Evolutionary conservation across 2,797 vertebrate genomes (phyloP), one percentile per base, ranked within the genome.

Genomic region (Somateria mollissima): DNA sequence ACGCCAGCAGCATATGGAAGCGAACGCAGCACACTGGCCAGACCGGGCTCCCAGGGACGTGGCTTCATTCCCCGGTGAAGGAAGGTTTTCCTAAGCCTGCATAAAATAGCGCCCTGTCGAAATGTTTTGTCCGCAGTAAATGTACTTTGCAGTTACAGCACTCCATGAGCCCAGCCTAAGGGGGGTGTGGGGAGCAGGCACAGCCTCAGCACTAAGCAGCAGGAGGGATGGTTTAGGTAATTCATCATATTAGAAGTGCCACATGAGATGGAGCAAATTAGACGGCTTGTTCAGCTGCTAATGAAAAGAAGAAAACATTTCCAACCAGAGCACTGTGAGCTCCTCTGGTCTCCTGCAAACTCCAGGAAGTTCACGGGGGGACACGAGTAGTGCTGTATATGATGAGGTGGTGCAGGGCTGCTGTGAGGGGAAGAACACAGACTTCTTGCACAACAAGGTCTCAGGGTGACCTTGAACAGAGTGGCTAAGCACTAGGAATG

Each of bases 301-400:
- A 3, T 67, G 84, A 64, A 87, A 81, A 78, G 36, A 18, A 87
- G 34, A 91, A 94, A n/a, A 6, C 8, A 17, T 34, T 96, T 80
- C 34, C 56, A 92, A 86, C 69, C n/a, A 65, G 66, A 83, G 54
- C 20, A 37, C 30, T 4, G 2, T 45, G 87, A 86, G 87, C 4
- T 1, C 22, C 75, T 81, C 27, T 25, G 7, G 19, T 51, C 70
- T 78, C 65, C 78, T 61, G 41, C 70, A 90, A 86, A 24, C 18
- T 91, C n/a, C 28, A 41, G 62, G 49, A 79, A 49, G 65, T 49
- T 76, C 10, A 5, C 4, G 2, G 41, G 54, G 28, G 24, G 30
- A 43, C 0, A 0, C 17, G 61, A 76, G 47, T 62, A 25, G 25
- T 51, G 4, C 32, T 56, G 10, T 25, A 71, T 37, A 19, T 37